Conservation (phyloP, 2,113 vertebrate genomes). For the Neodontobutis hainanensis region DNA sequence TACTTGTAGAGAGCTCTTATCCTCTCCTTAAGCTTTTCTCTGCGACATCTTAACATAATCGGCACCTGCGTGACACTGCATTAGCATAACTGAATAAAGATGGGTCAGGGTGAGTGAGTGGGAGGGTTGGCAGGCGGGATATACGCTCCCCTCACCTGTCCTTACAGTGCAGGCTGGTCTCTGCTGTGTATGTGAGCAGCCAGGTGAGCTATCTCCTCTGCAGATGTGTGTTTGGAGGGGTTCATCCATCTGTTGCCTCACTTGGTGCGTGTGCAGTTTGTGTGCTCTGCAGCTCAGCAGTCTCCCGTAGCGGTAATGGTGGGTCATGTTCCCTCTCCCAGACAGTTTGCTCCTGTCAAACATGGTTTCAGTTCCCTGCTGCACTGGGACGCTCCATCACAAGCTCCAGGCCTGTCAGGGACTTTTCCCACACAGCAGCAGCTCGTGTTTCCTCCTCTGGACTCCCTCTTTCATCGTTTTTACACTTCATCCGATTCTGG, state of each 20-base stretch:
- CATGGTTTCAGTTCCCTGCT: conserved; percentile 49
- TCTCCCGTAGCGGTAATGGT: conserved; percentile 46
- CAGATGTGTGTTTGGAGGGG: conserved; percentile 35
- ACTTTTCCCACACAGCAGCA: conserved; percentile 37
- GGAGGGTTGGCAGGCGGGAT: not conserved
- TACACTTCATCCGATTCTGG: not conserved
- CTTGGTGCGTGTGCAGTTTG: conserved; percentile 6
- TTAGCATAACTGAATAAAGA: conserved; percentile 76
- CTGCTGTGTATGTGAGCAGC: conserved; percentile 2
- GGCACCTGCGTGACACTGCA: conserved; percentile 54
- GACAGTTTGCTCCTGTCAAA: conserved; percentile 62
- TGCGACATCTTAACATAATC: conserved; percentile 52
- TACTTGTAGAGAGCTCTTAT: conserved; percentile 34
- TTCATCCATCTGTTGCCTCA: conserved; percentile 32
- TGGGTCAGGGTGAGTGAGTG: conserved; percentile 34
- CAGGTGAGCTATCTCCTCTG: not conserved
- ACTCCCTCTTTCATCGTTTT: conserved; percentile 9
- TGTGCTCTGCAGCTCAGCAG: conserved; percentile 19
- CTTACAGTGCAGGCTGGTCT: too few species aligned
- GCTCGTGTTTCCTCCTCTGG: conserved; percentile 23
- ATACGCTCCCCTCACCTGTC: not conserved
- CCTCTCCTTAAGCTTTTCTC: conserved; percentile 34
- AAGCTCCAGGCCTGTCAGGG: conserved; percentile 37
- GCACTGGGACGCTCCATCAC: conserved; percentile 58
- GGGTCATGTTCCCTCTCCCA: conserved; percentile 43